Base-by-base conservation (phyloP, 2,797 vertebrate genomes). In the Acrossocheilus wenchowensis region DNA sequence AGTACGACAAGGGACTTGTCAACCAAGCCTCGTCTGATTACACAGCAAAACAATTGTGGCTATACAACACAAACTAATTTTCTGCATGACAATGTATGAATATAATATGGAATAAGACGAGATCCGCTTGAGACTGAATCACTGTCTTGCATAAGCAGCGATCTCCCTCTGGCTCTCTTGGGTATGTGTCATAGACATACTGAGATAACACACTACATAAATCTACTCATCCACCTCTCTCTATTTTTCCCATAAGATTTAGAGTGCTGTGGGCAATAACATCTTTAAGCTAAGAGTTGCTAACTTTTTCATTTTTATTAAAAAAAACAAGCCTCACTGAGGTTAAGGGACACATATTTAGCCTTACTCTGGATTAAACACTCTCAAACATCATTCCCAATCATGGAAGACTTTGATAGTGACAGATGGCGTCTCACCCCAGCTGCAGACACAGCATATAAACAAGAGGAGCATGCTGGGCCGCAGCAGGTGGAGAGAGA, bases 91-190 rank as follows among this genome's bases (percentile, higher is more conserved):
- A 72, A 82, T 81, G 77, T 48, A 34, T 48, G 73, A 54, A 30
- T n/a, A 50, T 82, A 62, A 71, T 30, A 43, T 68, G 26, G 23
- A 78, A 78, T 52, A 54, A 75, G 34, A 62, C 2, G 4, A 36
- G 48, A 78, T 45, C 84, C 10, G 54, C 26, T 72, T 43, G 43
- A 62, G 64, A 83, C 81, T 87, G 87, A 90, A 86, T 87, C 87
- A 89, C 12, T 77, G 69, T 62, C 39, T 90, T 89, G 79, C 86
- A 88, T 86, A 89, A 90, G 36, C 71, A 69, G 19, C 5, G 15
- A 71, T 57, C 30, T 78, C 82, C 85, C 85, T 84, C 73, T 57
- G 85, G 80, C 69, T 64, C 39, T 86, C 73, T 82, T 23, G 78
- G 62, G 72, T 71, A 54, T 77, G 83, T 78, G 81, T 86, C 84